phyloP scores from a whole-genome alignment of 1,140 invertebrate genomes.

The Brachionus calyciflorus region DNA sequence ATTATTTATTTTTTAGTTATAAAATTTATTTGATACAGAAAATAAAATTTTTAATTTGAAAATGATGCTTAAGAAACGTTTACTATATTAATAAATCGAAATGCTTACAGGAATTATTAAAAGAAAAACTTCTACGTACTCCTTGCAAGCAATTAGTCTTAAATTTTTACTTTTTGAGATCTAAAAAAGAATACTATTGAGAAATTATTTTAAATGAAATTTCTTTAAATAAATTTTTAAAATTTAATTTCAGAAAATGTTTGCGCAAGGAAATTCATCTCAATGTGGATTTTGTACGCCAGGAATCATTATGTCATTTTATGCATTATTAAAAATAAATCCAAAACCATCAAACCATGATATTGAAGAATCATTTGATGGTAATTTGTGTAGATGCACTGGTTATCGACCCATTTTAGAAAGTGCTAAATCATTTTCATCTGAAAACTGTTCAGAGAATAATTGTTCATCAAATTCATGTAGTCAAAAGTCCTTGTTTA shows the following conservation, averaged over 20 bases:
- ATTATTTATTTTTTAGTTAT: no score
- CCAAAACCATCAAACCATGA: slow-evolving; percentile 51
- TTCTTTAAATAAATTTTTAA: no score
- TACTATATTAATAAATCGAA: no score
- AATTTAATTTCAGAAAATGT: background rate
- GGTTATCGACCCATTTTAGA: slow-evolving; percentile 59
- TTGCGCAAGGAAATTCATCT: slow-evolving; percentile 51
- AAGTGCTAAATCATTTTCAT: slow-evolving; percentile 20
- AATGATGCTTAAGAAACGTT: no score
- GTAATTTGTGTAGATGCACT: slow-evolving; percentile 59
- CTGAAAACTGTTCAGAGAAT: background rate
- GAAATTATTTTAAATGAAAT: no score
- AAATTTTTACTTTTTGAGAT: no score
- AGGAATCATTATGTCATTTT: slow-evolving; percentile 60
- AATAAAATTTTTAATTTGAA: no score
- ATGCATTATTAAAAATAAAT: slow-evolving; percentile 49
- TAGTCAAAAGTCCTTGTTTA: background rate
- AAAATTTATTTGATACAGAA: no score
- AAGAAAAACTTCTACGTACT: no score
- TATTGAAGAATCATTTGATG: slow-evolving; percentile 55
- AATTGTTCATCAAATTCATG: background rate
- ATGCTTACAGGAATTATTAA: no score
- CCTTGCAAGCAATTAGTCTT: no score
- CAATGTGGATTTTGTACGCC: slow-evolving; percentile 62
- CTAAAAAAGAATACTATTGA: no score